A percentile compares a stretch with the other conserved stretches of the same genome.
These are phyloP conservation scores for Dermochelys coriacea DNA, from an alignment of 2,797 vertebrate genomes.

Conservation along the genomic window DNA sequence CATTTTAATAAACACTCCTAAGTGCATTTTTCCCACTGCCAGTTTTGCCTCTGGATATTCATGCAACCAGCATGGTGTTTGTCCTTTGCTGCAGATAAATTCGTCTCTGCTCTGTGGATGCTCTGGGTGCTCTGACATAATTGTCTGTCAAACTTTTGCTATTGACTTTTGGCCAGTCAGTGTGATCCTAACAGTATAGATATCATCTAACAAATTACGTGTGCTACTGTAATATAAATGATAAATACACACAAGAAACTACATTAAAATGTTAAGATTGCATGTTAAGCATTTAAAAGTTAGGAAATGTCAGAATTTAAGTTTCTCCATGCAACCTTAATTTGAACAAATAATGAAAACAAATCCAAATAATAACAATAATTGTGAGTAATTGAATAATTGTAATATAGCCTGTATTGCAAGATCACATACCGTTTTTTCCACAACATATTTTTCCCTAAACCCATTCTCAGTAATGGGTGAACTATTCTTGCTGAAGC, in stretches of 20 bases:
- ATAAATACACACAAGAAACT: background rate
- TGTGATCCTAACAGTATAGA: background rate
- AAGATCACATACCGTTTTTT: background rate
- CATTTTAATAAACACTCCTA: background rate
- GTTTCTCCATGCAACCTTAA: background rate
- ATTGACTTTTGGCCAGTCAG: background rate
- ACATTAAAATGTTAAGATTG: background rate
- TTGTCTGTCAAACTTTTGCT: background rate
- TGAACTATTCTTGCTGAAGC: background rate
- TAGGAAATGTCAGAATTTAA: background rate
- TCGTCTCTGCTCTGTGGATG: background rate
- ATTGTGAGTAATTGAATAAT: background rate
- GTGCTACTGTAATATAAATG: background rate
- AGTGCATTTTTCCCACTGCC: background rate
- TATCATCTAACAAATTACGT: no score
- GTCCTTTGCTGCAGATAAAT: background rate
- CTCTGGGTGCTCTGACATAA: rapidly evolving
- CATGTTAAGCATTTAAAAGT: background rate
- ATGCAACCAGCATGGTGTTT: background rate
- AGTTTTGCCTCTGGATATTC: background rate
- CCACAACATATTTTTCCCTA: background rate
- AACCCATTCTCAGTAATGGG: background rate
- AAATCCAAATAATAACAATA: background rate
- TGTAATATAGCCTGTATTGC: background rate
- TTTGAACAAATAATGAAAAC: background rate